phyloP scores from a whole-genome alignment of 2,797 vertebrate species.

The Gymnothorax reevesii region DNA sequence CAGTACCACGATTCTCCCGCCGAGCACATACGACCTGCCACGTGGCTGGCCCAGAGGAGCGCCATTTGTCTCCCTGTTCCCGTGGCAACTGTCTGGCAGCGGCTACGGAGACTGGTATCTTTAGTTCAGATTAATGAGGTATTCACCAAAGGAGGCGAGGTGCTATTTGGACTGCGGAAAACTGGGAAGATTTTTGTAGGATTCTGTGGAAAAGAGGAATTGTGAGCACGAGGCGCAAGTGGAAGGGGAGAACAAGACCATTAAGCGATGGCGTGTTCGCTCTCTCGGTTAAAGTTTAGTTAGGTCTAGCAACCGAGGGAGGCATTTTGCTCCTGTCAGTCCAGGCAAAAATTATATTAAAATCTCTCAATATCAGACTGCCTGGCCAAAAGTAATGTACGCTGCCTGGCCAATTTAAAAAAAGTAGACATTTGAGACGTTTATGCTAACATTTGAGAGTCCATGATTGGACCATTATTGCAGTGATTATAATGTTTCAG shows the following conservation, averaged over 20 bases:
- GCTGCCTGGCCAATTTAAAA: too few relatives aligned
- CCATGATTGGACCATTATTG: too few relatives aligned
- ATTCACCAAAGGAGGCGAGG: neutral
- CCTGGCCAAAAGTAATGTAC: neutral
- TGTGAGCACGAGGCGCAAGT: neutral
- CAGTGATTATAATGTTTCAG: too few relatives aligned
- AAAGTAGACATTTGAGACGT: too few relatives aligned
- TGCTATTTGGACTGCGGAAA: neutral
- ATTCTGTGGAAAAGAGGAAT: neutral
- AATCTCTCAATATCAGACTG: neutral
- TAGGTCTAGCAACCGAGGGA: neutral
- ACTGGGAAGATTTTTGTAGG: neutral
- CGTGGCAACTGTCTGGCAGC: neutral
- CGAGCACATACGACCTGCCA: neutral
- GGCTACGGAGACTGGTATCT: constrained; percentile 3
- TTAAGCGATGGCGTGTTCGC: neutral
- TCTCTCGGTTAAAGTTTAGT: neutral
- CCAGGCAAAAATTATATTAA: neutral
- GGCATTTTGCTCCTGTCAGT: neutral
- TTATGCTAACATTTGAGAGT: too few relatives aligned
- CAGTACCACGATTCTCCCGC: neutral
- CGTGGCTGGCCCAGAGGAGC: neutral
- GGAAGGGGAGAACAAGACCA: neutral
- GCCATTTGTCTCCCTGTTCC: constrained; percentile 16
- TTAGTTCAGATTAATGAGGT: neutral